Base-by-base conservation (phyloP, 2,797 vertebrate genomes). In the Allobates femoralis region DNA sequence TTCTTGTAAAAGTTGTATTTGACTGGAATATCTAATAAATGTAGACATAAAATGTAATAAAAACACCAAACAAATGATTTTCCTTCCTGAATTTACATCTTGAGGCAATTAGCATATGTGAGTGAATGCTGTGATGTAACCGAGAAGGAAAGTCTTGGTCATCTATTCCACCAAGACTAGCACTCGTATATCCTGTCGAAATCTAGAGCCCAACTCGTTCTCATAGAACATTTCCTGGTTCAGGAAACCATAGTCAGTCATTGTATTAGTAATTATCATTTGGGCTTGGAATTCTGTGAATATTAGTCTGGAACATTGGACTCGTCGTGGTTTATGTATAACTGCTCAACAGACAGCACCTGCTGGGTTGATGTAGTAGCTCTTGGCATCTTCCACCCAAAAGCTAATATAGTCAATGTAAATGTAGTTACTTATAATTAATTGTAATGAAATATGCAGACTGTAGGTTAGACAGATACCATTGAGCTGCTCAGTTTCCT, bases 151-250 rank as follows among this genome's bases (percentile, higher is more conserved):
- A 37, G 60, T 56, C 71, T 79, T 76, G 56, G 51, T 76, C 50
- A 79, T 83, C 83, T 81, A 26, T 88, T 85, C 79, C 77, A 85
- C 34, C 23, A 23, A 85, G 71, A 37, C 60, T 69, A 60, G 46
- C 62, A 66, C 83, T 85, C 67, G 18, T 32, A 60, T 74, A 88
- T 88, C 78, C 87, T 84, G 82, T 67, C 23, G 64, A 76, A 81
- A 81, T 58, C 71, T 58, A 74, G 71, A 81, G 60, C 83, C 87
- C 83, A 81, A 58, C 50, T 85, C 26, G 34, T 81, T 81, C 69
- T 85, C 78, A 81, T 46, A 83, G 81, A 85, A 81, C 60, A 88
- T 88, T 88, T 88, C 87, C 87, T 85, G 83, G 69, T 85, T 56
- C 83, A 85, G 87, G 87, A 88, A 88, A 88, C 78, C 60, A 81